Base-by-base conservation (phyloP, 2,888 invertebrate species). In the Agonum fuliginosum region DNA sequence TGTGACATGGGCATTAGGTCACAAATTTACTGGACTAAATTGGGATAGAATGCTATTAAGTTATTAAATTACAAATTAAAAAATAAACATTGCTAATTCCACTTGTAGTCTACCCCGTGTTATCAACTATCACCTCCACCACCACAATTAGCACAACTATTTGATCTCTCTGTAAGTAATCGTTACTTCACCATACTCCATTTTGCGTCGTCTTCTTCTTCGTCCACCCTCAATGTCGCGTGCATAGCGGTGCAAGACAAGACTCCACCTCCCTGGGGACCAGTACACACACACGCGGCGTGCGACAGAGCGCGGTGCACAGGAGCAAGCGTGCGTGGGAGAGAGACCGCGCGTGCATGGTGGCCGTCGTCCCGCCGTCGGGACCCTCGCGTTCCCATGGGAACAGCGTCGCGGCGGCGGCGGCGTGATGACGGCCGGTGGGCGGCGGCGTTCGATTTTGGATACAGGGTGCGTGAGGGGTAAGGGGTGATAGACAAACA, bases 351-450 rank as follows among this genome's bases (percentile, higher is more conserved):
- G 14, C 12, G n/a, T 27, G 30, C 30, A 62, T 27, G 58, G 58
- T 62, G 58, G 58, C 58, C 70, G 78, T 5, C 51, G 14, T 67
- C 19, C 54, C 14, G 37, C 71, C 41, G 72, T 71, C 71, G 72
- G 48, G 69, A 65, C 78, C 76, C 84, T 86, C 86, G 86, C 87
- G 88, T 88, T 88, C 89, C 89, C 88, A 89, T 89, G 88, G 89
- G 89, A 89, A 89, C 89, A 86, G 85, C 85, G 83, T 14, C 67
- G 74, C 81, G 83, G 83, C 83, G 82, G 82, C 81, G 83, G 84
- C 83, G 83, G 82, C 83, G 83, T 83, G 67, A 37, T 34, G 37
- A 65, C 67, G 67, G 22, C 67, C 67, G 22, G 34, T 17, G 62
- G 62, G 62, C 62, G 62, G 62, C 48, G 14, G 48, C 48, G 48